Evolutionary conservation across 2,888 invertebrate species (phyloP).

Genomic region (Chironomus riparius): DNA sequence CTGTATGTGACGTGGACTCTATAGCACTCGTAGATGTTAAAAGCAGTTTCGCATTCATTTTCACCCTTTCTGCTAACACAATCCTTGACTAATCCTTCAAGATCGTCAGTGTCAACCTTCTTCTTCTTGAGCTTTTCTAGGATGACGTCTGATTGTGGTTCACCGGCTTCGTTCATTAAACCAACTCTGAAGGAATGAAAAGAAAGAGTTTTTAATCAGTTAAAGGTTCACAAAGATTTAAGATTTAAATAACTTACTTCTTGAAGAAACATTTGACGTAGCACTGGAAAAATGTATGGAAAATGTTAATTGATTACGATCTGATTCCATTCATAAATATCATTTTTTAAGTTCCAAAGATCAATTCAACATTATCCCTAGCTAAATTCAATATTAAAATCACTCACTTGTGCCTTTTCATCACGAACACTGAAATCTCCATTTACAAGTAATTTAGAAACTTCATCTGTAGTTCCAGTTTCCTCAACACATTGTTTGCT

Average conservation of each 20-base stretch:
- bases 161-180: slow-evolving; percentile 32
- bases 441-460: slow-evolving; percentile 31
- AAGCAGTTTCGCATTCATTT: slow-evolving; percentile 1
- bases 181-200: slow-evolving; percentile 30
- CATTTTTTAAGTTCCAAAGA: no score
- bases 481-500: slow-evolving; percentile 32
- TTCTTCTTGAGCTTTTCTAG: slow-evolving; percentile 21
- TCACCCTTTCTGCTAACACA: not conserved
- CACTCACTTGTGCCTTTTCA: slow-evolving; percentile 29
- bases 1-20: not conserved
- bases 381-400: no score
- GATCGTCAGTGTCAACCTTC: not conserved
- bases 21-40: slow-evolving; percentile 1
- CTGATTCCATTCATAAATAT: no score
- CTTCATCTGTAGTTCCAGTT: slow-evolving; percentile 33
- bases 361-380: no score
- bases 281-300: slow-evolving; percentile 32
- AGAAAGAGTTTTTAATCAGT: not conserved
- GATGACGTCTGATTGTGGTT: slow-evolving; percentile 31
- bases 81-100: not conserved
- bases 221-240: no score
- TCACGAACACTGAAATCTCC: slow-evolving; percentile 32
- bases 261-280: slow-evolving; percentile 38
- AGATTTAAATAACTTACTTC: slow-evolving; percentile 22
- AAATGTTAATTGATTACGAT: no score